phyloP scores from a whole-genome alignment of 2,113 vertebrate genomes.

The Coregonus clupeaformis region DNA sequence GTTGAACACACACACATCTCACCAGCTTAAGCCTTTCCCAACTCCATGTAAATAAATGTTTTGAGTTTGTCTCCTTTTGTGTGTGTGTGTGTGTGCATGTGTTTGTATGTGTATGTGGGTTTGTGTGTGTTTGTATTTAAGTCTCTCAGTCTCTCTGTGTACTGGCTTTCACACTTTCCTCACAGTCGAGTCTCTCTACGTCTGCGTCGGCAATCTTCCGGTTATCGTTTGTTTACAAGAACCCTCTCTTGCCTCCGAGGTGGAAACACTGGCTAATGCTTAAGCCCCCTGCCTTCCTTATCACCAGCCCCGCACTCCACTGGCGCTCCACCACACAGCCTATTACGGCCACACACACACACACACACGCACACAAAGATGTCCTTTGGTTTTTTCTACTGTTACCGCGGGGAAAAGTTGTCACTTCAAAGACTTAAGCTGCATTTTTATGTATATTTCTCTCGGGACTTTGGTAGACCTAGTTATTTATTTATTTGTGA shows the following conservation, averaged over 20 bases:
- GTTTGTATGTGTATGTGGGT: slow-evolving; percentile 2
- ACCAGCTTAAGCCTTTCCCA: not conserved
- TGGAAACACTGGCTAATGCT: slow-evolving; percentile 25
- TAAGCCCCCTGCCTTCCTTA: slow-evolving; percentile 52
- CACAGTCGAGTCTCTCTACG: not conserved
- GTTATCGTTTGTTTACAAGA: slow-evolving; percentile 44
- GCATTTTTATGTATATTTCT: slow-evolving; percentile 61
- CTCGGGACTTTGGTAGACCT: slow-evolving; percentile 37
- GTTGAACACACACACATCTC: not conserved
- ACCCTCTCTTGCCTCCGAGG: slow-evolving; percentile 34
- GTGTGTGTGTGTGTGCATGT: not conserved
- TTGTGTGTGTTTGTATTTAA: slow-evolving; percentile 13
- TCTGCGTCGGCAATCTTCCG: not conserved
- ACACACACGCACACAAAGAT: slow-evolving; percentile 48
- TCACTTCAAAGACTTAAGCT: slow-evolving; percentile 68
- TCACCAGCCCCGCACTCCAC: slow-evolving; percentile 50
- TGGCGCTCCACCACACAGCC: slow-evolving; percentile 23
- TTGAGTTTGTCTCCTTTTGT: not conserved
- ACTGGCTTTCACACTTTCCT: slow-evolving; percentile 18
- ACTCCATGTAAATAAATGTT: not conserved
- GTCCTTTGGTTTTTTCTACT: slow-evolving; percentile 62
- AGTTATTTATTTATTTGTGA: slow-evolving; percentile 53
- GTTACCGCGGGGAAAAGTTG: slow-evolving; percentile 47
- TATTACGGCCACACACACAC: slow-evolving; percentile 26
- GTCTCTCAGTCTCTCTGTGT: slow-evolving; percentile 12